A percentile compares a stretch with the other conserved stretches of the same genome.
Conservation (phyloP, 2,888 invertebrate genomes). For the Harpalus rufipes region DNA sequence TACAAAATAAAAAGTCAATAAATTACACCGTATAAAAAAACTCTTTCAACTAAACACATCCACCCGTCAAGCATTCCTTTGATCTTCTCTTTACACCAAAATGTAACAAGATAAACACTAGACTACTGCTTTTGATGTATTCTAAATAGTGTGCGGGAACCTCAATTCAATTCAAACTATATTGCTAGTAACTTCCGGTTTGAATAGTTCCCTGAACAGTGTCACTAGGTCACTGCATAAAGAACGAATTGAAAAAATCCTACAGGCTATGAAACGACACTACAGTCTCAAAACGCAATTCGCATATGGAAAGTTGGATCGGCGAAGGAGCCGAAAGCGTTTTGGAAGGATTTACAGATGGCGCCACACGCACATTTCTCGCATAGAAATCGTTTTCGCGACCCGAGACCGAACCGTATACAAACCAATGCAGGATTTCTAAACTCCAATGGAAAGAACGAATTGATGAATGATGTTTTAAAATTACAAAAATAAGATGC, state of each 20-base stretch:
- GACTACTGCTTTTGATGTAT: neutral
- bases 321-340: conserved; percentile 8
- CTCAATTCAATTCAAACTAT: neutral
- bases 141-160: neutral
- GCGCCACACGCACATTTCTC: conserved; percentile 22
- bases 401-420: neutral
- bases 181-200: neutral
- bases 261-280: conserved; percentile 2
- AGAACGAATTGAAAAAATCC: conserved; percentile 21
- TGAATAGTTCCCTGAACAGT: neutral
- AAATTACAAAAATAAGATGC: neutral
- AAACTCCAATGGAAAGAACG: neutral
- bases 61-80: too few species aligned
- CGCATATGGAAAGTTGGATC: conserved; percentile 24
- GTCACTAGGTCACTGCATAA: conserved; percentile 25
- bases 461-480: neutral
- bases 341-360: conserved; percentile 18
- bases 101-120: neutral
- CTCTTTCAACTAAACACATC: too few species aligned
- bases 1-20: too few species aligned
- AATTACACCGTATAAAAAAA: too few species aligned
- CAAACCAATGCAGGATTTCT: neutral
- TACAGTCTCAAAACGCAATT: conserved; percentile 40
- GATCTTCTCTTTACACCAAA: too few species aligned
- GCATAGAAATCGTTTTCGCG: neutral